Evolutionary conservation across 2,113 vertebrate species (phyloP), one percentile per base, ranked within the genome.

Genomic region (Carettochelys insculpta): DNA sequence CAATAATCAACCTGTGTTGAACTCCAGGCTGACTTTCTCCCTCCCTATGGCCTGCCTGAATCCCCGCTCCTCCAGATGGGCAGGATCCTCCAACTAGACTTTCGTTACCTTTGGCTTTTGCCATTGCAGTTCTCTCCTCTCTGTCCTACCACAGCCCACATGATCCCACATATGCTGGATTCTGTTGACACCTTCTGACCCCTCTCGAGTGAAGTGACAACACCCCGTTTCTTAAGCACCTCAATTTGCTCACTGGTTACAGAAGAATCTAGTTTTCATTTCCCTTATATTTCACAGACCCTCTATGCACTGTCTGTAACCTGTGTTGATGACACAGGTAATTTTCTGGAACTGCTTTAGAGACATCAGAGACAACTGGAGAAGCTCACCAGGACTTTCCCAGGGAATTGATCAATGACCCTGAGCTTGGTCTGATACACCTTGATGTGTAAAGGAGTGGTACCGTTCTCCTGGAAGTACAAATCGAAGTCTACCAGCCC

Each of bases 311-410:
- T 41, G 58, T 27, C 1, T 1, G 41, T 25, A 8, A 2, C 87
- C 56, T 41, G 22, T 10, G 8, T 16, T 78, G 68, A 29, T 61
- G 31, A 29, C 13, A 34, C n/a, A 5, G 11, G 6, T 10, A 0
- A 7, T 12, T 41, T 20, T 3, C 5, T 2, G 22, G 8, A 5
- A 17, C 11, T 17, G 4, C 8, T 50, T 22, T n/a, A 12, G 27
- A 61, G 17, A 45, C 27, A 61, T 6, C 8, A 5, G n/a, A 25
- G 12, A 27, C 58, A 61, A 61, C 34, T 34, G 16, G 58, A 13
- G 1, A 31, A 7, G 47, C 98, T 98, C 94, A 98, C 98, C 98
- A 89, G 96, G 58, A 98, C 96, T 80, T 34, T 84, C 11, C 97
- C 97, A 0, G 95, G 90, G 92, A 97, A 76, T 73, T 95, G 91